phyloP scores from a whole-genome alignment of 2,888 invertebrate genomes.

The Pharmacophagus antenor region DNA sequence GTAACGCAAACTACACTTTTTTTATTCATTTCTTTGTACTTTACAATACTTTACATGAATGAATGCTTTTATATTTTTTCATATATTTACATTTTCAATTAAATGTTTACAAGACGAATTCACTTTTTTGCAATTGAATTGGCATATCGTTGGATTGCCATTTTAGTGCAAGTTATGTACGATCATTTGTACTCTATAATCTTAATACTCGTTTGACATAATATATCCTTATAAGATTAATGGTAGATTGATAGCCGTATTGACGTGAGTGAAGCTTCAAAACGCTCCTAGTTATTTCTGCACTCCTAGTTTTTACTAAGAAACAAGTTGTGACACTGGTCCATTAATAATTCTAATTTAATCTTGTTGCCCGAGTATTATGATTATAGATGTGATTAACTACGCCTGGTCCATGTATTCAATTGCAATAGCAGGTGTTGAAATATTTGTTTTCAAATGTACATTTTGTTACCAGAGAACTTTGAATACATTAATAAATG shows the following conservation, averaged over 20 bases:
- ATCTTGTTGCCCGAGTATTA: constrained; percentile 14
- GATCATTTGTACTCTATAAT: constrained; percentile 16
- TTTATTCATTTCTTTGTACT: no score
- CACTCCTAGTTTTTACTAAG: constrained; percentile 19
- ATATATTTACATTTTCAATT: background rate
- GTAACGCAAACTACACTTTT: no score
- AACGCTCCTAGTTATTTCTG: constrained; percentile 13
- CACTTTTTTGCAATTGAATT: background rate
- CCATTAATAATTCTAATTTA: constrained; percentile 29
- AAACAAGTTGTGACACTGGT: constrained; percentile 18
- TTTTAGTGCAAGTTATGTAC: background rate
- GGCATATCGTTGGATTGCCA: background rate
- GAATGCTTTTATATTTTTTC: background rate
- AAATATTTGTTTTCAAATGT: constrained; percentile 40
- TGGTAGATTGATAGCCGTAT: constrained; percentile 13
- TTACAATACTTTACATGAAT: no score
- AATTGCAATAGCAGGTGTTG: constrained; percentile 41
- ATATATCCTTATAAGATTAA: constrained; percentile 22
- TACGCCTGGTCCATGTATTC: constrained; percentile 30
- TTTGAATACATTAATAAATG: constrained; percentile 8
- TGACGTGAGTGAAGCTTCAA: constrained; percentile 21
- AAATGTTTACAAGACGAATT: background rate
- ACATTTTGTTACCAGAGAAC: background rate
- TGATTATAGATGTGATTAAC: constrained; percentile 26
- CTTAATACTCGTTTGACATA: constrained; percentile 14